These are phyloP conservation scores for Leptonema lineaticorne DNA, from an alignment of 1,140 invertebrate genomes.

Conservation along the genomic window DNA sequence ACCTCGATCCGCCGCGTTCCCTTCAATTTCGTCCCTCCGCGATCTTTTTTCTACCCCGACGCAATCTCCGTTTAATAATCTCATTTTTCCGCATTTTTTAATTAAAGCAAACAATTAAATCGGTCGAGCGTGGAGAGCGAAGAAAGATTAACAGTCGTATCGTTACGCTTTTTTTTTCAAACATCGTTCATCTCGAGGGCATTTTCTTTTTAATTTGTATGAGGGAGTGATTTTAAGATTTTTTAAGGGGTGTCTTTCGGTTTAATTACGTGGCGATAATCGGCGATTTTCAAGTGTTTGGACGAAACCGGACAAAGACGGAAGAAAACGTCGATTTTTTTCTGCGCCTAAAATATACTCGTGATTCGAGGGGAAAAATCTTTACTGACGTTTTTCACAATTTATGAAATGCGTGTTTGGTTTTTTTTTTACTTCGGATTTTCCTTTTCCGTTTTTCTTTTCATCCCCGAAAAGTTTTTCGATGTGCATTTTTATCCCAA, in stretches of 20 bases:
- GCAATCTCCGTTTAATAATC: constrained; percentile 3
- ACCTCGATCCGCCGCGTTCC: not conserved
- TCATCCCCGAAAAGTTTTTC: not conserved
- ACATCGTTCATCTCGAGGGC: no score
- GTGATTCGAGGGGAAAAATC: not conserved
- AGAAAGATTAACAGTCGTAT: constrained; percentile 40
- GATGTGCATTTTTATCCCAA: constrained; percentile 5
- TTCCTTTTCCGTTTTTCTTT: no score
- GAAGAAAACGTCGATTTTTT: not conserved
- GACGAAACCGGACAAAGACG: not conserved
- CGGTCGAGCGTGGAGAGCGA: constrained; percentile 27
- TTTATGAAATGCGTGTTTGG: constrained; percentile 11
- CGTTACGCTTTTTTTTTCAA: no score
- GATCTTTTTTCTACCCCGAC: not conserved
- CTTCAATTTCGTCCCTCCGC: no score
- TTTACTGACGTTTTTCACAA: constrained; percentile 5
- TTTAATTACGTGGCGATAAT: constrained; percentile 40
- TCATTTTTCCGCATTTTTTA: constrained; percentile 31
- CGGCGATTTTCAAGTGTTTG: constrained; percentile 28
- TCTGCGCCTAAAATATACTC: not conserved
- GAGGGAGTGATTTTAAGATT: not conserved
- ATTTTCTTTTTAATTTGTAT: no score
- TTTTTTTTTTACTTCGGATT: not conserved
- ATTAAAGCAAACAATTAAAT: constrained; percentile 44
- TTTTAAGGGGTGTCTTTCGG: constrained; percentile 30